Percentiles rank a stretch among this genome's conserved stretches.
Evolutionary conservation across 2,888 invertebrate genomes (phyloP).

Genomic region (Mythimna vitellina): DNA sequence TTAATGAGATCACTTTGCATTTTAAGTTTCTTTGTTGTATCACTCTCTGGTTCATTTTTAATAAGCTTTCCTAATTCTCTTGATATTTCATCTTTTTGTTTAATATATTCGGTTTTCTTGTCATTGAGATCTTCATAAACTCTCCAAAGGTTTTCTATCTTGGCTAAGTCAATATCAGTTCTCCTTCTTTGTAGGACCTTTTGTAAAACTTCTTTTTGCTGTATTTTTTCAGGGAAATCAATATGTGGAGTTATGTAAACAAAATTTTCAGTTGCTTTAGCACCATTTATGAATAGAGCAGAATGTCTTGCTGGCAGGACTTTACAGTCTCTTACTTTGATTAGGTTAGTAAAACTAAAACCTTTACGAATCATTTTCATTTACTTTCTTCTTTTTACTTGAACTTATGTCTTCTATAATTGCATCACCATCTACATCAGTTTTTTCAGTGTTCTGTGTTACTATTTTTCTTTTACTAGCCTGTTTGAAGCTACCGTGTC

Average conservation of each 20-base stretch:
- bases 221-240: constrained; percentile 91
- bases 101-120: constrained; percentile 88
- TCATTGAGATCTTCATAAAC: constrained; percentile 90
- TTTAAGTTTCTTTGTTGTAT: constrained; percentile 88
- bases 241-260: constrained; percentile 92
- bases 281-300: constrained; percentile 92
- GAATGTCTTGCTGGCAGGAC: constrained; percentile 81
- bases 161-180: constrained; percentile 87
- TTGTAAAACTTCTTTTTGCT: constrained; percentile 86
- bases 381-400: constrained; percentile 81
- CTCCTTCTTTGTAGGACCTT: constrained; percentile 90
- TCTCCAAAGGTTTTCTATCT: constrained; percentile 91
- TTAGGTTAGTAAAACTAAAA: constrained; percentile 49
- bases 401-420: constrained; percentile 82
- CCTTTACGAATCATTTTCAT: constrained; percentile 81
- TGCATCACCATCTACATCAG: constrained; percentile 82
- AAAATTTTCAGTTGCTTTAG: constrained; percentile 93
- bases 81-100: constrained; percentile 86
- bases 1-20: constrained; percentile 89
- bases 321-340: constrained; percentile 66
- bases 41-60: constrained; percentile 76
- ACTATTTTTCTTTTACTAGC: constrained; percentile 94
- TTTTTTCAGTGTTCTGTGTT: constrained; percentile 90
- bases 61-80: constrained; percentile 86
- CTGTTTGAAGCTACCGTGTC: constrained; percentile 94